Base-by-base conservation (phyloP, 1,140 invertebrate genomes). In the Macrocentrus cingulum region DNA sequence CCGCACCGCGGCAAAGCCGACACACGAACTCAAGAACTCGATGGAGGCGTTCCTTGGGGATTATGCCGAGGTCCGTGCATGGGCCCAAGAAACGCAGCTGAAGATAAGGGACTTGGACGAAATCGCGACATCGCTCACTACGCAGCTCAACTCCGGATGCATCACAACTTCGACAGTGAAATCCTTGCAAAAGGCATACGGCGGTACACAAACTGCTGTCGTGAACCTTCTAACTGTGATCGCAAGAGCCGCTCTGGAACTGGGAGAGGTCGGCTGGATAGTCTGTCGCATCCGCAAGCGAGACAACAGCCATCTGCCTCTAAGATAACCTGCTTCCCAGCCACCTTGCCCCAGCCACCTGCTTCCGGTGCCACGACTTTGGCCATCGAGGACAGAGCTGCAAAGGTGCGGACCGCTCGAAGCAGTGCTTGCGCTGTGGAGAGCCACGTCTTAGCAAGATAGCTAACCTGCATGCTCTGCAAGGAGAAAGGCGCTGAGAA, bases 401-500 rank as follows among this genome's bases (percentile, higher is more conserved):
- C 29, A 34, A 34, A 34, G 29, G 29, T 34, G 29, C 29, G 11
- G 29, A 34, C 29, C 29, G 29, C 29, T 34, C 1, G 25, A 6
- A 5, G 16, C 37, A 22, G 59, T 56, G 39, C 11, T 23, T 0
- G 34, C 46, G 23, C 25, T 61, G 20, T 60, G 60, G 53, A 44
- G 13, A n/a, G 29, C 29, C 29, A 34, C 11, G 6, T 6, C 29
- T 34, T 11, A 11, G 29, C 23, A 29, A 51, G 11, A 34, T 7
- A 34, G 11, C 6, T 11, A 6, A 11, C 11, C 6, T 34, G 29
- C 29, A 7, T 34, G 29, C 29, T 34, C 29, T 34, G 29, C 29
- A 34, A 11, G 29, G 29, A 34, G 29, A 34, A 34, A 34, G 29
- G 29, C 29, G 29, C 29, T 6, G 29, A 34, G 29, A 34, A 34